These are phyloP conservation scores for Drosophila pachea DNA, from an alignment of 1,140 invertebrate species.

Conservation along the genomic window DNA sequence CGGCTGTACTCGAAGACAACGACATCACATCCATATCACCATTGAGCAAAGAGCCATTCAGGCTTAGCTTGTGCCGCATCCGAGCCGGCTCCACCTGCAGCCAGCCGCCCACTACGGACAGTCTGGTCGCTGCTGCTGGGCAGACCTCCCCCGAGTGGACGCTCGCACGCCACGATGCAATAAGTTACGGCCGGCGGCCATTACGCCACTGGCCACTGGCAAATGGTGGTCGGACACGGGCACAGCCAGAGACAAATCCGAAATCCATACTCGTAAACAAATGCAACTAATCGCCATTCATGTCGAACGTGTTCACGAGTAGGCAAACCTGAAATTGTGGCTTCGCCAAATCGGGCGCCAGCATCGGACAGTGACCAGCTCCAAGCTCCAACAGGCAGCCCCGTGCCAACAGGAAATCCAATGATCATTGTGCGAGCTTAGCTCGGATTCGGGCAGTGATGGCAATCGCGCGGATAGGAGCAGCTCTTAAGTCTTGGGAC, in stretches of 20 bases:
- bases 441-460: constrained; percentile 24
- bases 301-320: constrained; percentile 75
- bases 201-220: constrained; percentile 42
- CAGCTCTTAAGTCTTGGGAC: background rate
- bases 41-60: constrained; percentile 36
- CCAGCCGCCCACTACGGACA: background rate
- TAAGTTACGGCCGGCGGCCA: constrained; percentile 69
- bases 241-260: constrained; percentile 71
- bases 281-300: constrained; percentile 76
- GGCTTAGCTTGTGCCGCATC: background rate
- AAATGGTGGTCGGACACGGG: constrained; percentile 17
- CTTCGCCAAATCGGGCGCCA: constrained; percentile 38
- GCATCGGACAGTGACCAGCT: background rate
- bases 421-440: constrained; percentile 53
- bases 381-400: no score
- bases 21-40: constrained; percentile 67
- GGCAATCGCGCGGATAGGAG: background rate
- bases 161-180: constrained; percentile 71
- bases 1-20: constrained; percentile 50
- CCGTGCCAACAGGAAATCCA: constrained; percentile 1
- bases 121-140: constrained; percentile 15
- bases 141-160: constrained; percentile 48
- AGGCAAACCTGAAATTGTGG: constrained; percentile 73
- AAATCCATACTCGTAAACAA: constrained; percentile 77
- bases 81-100: constrained; percentile 28